Evolutionary conservation across 2,113 vertebrate genomes (phyloP).

Genomic region (Ameiurus melas): DNA sequence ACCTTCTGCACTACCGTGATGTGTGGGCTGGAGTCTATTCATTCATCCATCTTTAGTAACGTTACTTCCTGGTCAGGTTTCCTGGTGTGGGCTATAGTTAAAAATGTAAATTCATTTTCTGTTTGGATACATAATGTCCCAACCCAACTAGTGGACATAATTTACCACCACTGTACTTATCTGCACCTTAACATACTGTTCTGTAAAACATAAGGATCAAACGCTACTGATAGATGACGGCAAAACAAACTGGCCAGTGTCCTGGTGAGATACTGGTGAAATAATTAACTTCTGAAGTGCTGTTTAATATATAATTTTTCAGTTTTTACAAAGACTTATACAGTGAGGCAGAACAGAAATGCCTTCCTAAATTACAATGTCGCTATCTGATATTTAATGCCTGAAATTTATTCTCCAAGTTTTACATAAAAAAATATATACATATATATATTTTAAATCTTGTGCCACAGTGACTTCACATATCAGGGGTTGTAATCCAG

Average conservation of each 20-base stretch:
- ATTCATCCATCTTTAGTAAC: neutral
- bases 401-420: neutral
- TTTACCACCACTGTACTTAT: neutral
- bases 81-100: neutral
- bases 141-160: neutral
- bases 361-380: neutral
- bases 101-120: neutral
- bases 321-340: neutral
- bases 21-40: neutral
- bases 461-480: neutral
- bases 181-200: neutral
- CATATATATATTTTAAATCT: neutral
- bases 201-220: neutral
- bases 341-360: neutral
- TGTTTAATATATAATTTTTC: neutral
- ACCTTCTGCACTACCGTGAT: neutral
- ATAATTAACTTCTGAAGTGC: neutral
- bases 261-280: neutral
- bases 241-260: neutral
- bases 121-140: neutral
- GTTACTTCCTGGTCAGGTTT: neutral
- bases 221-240: neutral
- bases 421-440: neutral
- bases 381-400: neutral
- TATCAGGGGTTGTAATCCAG: neutral